A percentile compares a stretch with the other conserved stretches of the same genome.
phyloP scores from a whole-genome alignment of 2,888 invertebrate genomes.

The Hofmannophila pseudospretella region DNA sequence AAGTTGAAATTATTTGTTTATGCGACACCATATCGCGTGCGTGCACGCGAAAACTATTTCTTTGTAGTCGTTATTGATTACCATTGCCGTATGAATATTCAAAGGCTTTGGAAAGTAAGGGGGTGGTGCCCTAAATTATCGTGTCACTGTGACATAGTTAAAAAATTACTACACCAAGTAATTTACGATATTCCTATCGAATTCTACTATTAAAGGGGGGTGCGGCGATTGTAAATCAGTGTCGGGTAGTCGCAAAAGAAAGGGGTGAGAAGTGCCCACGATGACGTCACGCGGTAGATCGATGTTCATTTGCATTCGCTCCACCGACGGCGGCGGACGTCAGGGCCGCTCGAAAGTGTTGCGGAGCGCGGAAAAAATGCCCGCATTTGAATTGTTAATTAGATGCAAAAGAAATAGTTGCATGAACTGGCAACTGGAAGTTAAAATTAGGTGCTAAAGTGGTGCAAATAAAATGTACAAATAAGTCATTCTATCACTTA shows the following conservation, averaged over 20 bases:
- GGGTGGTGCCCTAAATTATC: conserved; percentile 73
- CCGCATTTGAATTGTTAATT: conserved; percentile 72
- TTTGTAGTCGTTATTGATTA: conserved; percentile 74
- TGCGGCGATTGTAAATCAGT: conserved; percentile 70
- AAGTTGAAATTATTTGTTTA: conserved; percentile 74
- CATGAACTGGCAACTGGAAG: conserved; percentile 53
- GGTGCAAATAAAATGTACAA: conserved; percentile 49
- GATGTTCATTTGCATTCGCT: conserved; percentile 73
- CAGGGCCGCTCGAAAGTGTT: conserved; percentile 71
- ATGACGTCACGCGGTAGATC: conserved; percentile 67
- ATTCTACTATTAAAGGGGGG: conserved; percentile 52
- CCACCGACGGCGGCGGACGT: conserved; percentile 64
- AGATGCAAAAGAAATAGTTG: conserved; percentile 66
- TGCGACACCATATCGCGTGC: conserved; percentile 74
- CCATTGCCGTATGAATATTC: conserved; percentile 76
- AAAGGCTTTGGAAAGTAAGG: conserved; percentile 68
- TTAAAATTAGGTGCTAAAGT: conserved; percentile 60
- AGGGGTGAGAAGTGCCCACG: conserved; percentile 72
- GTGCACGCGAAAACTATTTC: conserved; percentile 75
- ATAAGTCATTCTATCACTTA: conserved; percentile 18
- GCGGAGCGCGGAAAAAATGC: conserved; percentile 60
- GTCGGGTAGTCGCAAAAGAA: conserved; percentile 71
- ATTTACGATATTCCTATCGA: conserved; percentile 58
- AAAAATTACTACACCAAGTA: conserved; percentile 53
- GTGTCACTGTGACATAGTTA: conserved; percentile 73